Evolutionary conservation across 2,888 invertebrate species (phyloP), one percentile per base, ranked within the genome.

Genomic region (Lithophane ornitopus): DNA sequence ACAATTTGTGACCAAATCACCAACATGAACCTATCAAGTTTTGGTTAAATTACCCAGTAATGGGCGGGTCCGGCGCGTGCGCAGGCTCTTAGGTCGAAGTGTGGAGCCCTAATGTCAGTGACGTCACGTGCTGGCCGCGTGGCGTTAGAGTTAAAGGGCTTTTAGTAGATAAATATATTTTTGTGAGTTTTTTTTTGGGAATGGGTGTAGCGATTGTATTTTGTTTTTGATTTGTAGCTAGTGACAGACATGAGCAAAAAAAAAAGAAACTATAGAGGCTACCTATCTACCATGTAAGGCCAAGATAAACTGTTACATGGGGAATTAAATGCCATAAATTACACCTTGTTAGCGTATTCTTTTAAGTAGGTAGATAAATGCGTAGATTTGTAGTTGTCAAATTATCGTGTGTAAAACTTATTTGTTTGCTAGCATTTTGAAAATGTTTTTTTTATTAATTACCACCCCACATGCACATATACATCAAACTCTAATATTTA

Each of bases 61-160:
- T 89, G 91, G 93, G 92, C 91, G 92, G 87, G 79, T 11, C 56
- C 82, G 88, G 72, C 91, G 91, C 89, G 92, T 91, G 90, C 84
- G 85, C 85, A 85, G 84, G 86, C 91, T 91, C 90, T 91, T 89
- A 91, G 74, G 66, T 84, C 78, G 73, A 68, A 77, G 75, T 76
- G 71, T 85, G 76, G 76, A 87, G 89, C 92, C 93, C 93, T 92
- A 89, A 88, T 87, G 89, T 89, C 75, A 69, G 90, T 82, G 94
- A 93, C 94, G 95, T 93, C 94, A 93, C 95, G 96, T 95, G 95
- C 89, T 26, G 41, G 84, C 58, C 91, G 85, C 91, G 85, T 89
- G 87, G 89, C 91, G 91, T 90, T 92, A 90, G 28, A 81, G 78
- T 92, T 90, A 91, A 90, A 89, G 89, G 87, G 91, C 90, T 92